Conservation (phyloP, 2,888 invertebrate species). For the Dione juno region DNA sequence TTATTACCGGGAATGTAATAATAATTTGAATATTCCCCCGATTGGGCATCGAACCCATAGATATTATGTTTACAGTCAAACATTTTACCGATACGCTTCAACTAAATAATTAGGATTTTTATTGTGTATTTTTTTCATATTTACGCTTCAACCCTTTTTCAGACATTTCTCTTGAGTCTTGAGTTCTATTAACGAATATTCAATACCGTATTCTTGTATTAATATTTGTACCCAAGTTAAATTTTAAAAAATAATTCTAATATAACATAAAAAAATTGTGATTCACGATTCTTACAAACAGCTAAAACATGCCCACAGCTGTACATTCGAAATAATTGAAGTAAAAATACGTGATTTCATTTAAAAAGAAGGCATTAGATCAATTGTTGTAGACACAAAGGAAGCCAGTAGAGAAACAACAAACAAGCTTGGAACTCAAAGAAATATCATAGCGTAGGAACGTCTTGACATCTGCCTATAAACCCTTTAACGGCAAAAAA, state of each 20-base stretch:
- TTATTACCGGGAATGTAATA: too few species aligned
- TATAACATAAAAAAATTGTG: background rate
- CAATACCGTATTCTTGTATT: too few species aligned
- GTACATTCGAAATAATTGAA: constrained; percentile 14
- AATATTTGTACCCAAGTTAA: too few species aligned
- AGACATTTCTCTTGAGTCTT: too few species aligned
- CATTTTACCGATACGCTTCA: too few species aligned
- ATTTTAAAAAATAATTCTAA: constrained; percentile 2
- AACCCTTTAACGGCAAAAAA: constrained; percentile 59
- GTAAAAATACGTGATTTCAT: constrained; percentile 47
- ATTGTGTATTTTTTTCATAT: too few species aligned
- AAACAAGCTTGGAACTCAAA: constrained; percentile 47
- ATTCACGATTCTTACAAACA: background rate
- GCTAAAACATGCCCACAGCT: constrained; percentile 18
- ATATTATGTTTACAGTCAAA: too few species aligned
- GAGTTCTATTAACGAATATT: too few species aligned
- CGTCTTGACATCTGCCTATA: constrained; percentile 68
- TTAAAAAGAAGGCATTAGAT: constrained; percentile 46
- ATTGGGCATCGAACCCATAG: too few species aligned
- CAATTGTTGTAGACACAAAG: constrained; percentile 48
- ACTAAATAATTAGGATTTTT: too few species aligned
- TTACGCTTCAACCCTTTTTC: too few species aligned
- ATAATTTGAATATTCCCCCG: too few species aligned
- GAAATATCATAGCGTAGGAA: constrained; percentile 60
- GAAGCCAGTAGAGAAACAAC: constrained; percentile 57